phyloP scores from a whole-genome alignment of 37 sponge, comb jelly and placozoan genomes.

The Crambe crambe region DNA sequence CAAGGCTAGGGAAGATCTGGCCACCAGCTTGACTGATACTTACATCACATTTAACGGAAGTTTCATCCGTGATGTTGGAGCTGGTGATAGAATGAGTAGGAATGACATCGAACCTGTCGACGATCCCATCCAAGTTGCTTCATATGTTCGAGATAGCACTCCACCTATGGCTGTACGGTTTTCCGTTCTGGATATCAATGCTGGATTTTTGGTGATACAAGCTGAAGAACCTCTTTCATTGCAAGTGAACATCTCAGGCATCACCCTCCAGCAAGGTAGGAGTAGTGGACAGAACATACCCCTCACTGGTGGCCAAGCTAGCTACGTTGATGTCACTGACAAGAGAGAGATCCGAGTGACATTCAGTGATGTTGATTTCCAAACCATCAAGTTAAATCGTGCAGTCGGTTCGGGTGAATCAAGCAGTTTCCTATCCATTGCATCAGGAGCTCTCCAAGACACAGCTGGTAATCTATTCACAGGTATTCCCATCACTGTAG shows the following conservation, averaged over 20 bases:
- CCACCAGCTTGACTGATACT: conserved; percentile 58
- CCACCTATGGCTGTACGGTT: conserved; percentile 64
- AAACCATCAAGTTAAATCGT: conserved; percentile 60
- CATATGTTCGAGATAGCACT: conserved; percentile 57
- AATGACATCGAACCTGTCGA: conserved; percentile 40
- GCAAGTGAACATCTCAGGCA: conserved; percentile 20
- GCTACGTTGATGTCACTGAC: conserved; percentile 36
- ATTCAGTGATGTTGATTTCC: conserved; percentile 63
- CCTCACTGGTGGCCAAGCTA: conserved; percentile 63
- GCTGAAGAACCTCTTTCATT: conserved; percentile 71
- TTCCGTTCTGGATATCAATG: conserved; percentile 72
- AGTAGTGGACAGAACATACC: conserved; percentile 45
- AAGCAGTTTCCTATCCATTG: conserved; percentile 64
- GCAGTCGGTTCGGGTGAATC: conserved; percentile 42
- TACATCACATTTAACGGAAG: conserved; percentile 58
- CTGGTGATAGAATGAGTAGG: conserved; percentile 4
- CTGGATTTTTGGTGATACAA: conserved; percentile 42
- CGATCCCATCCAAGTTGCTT: conserved; percentile 38
- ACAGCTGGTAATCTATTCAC: conserved; percentile 51
- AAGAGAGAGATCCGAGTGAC: conserved; percentile 55
- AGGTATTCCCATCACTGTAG: conserved; percentile 20
- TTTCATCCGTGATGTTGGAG: conserved; percentile 78
- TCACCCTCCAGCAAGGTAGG: conserved; percentile 59
- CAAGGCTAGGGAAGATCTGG: conserved; percentile 69
- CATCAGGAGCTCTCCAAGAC: conserved; percentile 54